A percentile compares a stretch with the other conserved stretches of the same genome.
These are phyloP conservation scores for Dermochelys coriacea DNA, from an alignment of 2,797 vertebrate genomes.

Conservation along the genomic window DNA sequence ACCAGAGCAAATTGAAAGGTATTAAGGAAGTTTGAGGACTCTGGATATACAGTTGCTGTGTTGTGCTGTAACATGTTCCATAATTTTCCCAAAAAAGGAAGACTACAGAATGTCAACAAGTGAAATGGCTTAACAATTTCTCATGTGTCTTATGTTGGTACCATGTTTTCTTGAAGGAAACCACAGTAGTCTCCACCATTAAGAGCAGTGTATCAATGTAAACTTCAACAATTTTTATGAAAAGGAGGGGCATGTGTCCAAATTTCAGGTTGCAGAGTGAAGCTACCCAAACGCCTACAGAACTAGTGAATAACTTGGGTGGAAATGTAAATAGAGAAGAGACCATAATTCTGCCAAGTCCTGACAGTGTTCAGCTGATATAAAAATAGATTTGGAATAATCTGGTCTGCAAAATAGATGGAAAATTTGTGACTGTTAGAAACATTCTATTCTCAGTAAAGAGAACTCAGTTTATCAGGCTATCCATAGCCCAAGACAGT, in stretches of 20 bases:
- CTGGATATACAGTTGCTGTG: neutral
- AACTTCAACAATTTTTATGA: neutral
- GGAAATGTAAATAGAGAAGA: neutral
- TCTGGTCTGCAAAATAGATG: neutral
- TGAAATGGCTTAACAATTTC: neutral
- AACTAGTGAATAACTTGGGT: neutral
- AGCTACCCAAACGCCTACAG: neutral
- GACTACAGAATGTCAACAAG: neutral
- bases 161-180: neutral
- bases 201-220: neutral
- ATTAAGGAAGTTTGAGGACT: neutral
- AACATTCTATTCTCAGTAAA: neutral
- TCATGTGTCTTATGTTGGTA: neutral
- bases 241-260: neutral
- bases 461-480: neutral
- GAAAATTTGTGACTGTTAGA: neutral
- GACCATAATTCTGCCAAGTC: neutral
- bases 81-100: neutral
- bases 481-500: neutral
- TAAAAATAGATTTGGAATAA: neutral
- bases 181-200: neutral
- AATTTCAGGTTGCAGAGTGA: neutral
- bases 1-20: neutral
- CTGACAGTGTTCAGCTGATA: neutral
- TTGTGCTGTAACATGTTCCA: no score